These are phyloP conservation scores for Cremastinae sp. DNA, from an alignment of 2,888 invertebrate genomes.

Conservation along the genomic window DNA sequence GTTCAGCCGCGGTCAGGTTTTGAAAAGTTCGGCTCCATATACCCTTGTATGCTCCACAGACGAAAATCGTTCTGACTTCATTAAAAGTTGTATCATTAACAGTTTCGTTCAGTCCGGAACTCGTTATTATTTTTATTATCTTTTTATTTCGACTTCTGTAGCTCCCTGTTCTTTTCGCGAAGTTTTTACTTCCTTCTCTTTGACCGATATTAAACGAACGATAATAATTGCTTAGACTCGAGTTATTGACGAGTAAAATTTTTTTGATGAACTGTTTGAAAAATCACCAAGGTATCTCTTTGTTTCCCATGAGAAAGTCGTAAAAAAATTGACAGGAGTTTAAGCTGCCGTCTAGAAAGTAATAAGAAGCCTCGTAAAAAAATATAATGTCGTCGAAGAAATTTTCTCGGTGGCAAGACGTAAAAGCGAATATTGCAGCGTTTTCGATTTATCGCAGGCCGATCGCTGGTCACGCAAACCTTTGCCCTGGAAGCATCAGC, in stretches of 20 bases:
- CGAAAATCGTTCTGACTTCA: slow-evolving; percentile 61
- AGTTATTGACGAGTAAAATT: not conserved
- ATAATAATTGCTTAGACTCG: slow-evolving; percentile 46
- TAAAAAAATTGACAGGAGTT: slow-evolving; percentile 15
- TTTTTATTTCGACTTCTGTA: slow-evolving; percentile 36
- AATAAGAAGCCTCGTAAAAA: slow-evolving; percentile 23
- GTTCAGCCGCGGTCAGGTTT: too few relatives aligned
- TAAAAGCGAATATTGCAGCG: slow-evolving; percentile 55
- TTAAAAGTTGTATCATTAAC: slow-evolving; percentile 67
- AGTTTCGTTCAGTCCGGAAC: slow-evolving; percentile 46
- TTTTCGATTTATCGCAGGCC: slow-evolving; percentile 84
- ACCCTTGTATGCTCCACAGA: too few relatives aligned
- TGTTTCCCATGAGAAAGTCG: slow-evolving; percentile 10
- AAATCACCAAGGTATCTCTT: not conserved
- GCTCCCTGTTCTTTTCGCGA: slow-evolving; percentile 30
- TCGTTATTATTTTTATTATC: slow-evolving; percentile 27
- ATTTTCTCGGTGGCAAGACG: slow-evolving; percentile 30
- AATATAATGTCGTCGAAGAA: slow-evolving; percentile 8
- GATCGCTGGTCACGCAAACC: slow-evolving; percentile 98
- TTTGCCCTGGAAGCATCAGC: slow-evolving; percentile 96
- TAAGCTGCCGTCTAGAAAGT: slow-evolving; percentile 1
- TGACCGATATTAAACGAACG: slow-evolving; percentile 37
- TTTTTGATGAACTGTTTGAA: too few relatives aligned
- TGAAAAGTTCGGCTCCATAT: too few relatives aligned
- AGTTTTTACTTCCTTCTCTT: slow-evolving; percentile 1